These are phyloP conservation scores for Ditylenchus weischeri DNA, from an alignment of 2,888 invertebrate species.

Conservation along the genomic window DNA sequence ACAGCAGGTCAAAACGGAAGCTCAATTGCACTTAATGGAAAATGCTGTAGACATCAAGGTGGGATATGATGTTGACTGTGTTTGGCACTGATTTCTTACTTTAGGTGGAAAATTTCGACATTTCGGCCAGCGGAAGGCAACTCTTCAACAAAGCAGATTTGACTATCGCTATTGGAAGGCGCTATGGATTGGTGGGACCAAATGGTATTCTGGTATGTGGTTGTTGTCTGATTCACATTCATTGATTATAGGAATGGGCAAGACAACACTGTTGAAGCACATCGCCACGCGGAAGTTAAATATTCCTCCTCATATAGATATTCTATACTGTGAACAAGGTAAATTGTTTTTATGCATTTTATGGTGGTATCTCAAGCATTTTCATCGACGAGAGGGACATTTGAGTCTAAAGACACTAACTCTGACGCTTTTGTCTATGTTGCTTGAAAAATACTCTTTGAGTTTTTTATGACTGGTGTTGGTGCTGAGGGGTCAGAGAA, in stretches of 20 bases:
- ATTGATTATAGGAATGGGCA: slow-evolving; percentile 69
- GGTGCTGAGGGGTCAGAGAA: too few species aligned
- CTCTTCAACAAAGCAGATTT: slow-evolving; percentile 92
- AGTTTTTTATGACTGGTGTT: too few species aligned
- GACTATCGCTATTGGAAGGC: slow-evolving; percentile 83
- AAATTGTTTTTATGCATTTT: slow-evolving; percentile 14
- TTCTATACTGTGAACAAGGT: slow-evolving; percentile 86
- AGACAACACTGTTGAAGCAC: slow-evolving; percentile 91
- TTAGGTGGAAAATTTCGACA: slow-evolving; percentile 84
- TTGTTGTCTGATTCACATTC: too few species aligned
- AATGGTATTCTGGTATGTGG: slow-evolving; percentile 71
- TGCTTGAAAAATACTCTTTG: too few species aligned
- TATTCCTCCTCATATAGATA: slow-evolving; percentile 92
- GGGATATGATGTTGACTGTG: neutral
- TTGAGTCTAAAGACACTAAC: too few species aligned
- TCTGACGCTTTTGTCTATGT: too few species aligned
- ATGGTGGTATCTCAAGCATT: too few species aligned
- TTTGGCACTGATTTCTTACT: neutral
- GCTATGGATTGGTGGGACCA: slow-evolving; percentile 96
- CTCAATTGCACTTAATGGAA: slow-evolving; percentile 71
- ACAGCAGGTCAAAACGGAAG: slow-evolving; percentile 66
- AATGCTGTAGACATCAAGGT: slow-evolving; percentile 96
- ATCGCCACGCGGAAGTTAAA: slow-evolving; percentile 83
- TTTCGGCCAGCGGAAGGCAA: slow-evolving; percentile 93
- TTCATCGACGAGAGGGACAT: too few species aligned